Evolutionary conservation across 2,113 vertebrate species (phyloP).

Genomic region (Ciconia stormi): DNA sequence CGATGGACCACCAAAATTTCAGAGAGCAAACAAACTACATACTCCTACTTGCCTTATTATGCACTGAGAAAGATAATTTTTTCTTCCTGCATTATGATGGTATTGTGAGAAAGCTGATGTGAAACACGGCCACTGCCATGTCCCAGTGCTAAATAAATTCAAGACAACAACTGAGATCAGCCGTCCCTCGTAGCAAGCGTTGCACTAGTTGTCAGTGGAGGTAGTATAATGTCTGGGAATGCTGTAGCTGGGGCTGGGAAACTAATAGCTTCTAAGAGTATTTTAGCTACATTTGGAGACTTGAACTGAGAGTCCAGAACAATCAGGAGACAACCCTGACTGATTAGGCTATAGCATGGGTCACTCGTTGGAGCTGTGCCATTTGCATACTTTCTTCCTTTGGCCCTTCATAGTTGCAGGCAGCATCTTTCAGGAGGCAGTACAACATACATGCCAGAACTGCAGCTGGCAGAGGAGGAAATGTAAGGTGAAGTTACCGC

Average conservation of each 20-base stretch:
- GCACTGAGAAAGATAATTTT: neutral
- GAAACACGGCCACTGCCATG: neutral
- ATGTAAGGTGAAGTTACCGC: neutral
- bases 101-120: neutral
- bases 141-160: neutral
- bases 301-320: neutral
- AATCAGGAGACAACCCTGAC: neutral
- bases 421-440: neutral
- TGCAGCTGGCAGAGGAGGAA: neutral
- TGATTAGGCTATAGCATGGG: neutral
- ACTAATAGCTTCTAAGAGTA: neutral
- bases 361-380: neutral
- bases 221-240: neutral
- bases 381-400: neutral
- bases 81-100: neutral
- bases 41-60: neutral
- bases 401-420: neutral
- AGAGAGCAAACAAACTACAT: neutral
- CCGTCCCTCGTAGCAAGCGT: rapidly evolving
- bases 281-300: neutral
- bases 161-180: neutral
- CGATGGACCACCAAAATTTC: neutral
- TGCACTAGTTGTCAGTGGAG: neutral
- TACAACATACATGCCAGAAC: neutral
- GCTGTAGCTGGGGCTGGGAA: neutral